Conservation (phyloP, 2,888 invertebrate species). For the Volucella inanis region DNA sequence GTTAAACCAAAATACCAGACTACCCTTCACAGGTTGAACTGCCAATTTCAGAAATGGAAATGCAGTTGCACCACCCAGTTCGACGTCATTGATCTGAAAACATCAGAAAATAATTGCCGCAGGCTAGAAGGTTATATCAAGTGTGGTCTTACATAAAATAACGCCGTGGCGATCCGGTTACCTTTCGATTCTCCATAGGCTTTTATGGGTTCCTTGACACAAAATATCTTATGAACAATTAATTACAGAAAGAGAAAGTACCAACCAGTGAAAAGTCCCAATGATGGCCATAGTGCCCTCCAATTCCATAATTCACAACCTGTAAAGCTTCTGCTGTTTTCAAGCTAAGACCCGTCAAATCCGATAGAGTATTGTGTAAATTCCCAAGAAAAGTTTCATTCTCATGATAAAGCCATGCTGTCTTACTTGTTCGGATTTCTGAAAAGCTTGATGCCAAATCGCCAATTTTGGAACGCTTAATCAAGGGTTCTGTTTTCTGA, state of each 20-base stretch:
- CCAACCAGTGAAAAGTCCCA: conserved; percentile 73
- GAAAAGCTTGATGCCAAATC: not conserved
- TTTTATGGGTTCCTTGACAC: conserved; percentile 32
- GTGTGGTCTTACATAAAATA: conserved; percentile 76
- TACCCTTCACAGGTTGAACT: conserved; percentile 92
- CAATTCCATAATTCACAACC: conserved; percentile 76
- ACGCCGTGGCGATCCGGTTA: conserved; percentile 75
- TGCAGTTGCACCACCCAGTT: conserved; percentile 96
- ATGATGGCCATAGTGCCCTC: conserved; percentile 75
- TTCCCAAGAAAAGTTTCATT: conserved; percentile 50
- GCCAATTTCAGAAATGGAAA: conserved; percentile 93
- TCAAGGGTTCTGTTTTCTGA: conserved; percentile 17
- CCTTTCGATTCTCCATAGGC: conserved; percentile 43
- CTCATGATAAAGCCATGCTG: conserved; percentile 68
- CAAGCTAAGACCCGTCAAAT: conserved; percentile 76
- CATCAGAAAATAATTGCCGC: not conserved
- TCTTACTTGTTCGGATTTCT: conserved; percentile 74
- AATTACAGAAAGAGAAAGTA: too few relatives aligned
- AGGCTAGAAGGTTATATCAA: too few relatives aligned
- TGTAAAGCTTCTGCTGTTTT: conserved; percentile 70
- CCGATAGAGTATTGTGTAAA: conserved; percentile 73
- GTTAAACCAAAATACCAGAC: conserved; percentile 96
- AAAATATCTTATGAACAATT: not conserved
- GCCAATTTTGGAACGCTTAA: conserved; percentile 75
- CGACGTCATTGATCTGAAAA: conserved; percentile 76